These are phyloP conservation scores for Mythimna pallens DNA, from an alignment of 2,888 invertebrate genomes.

Conservation along the genomic window DNA sequence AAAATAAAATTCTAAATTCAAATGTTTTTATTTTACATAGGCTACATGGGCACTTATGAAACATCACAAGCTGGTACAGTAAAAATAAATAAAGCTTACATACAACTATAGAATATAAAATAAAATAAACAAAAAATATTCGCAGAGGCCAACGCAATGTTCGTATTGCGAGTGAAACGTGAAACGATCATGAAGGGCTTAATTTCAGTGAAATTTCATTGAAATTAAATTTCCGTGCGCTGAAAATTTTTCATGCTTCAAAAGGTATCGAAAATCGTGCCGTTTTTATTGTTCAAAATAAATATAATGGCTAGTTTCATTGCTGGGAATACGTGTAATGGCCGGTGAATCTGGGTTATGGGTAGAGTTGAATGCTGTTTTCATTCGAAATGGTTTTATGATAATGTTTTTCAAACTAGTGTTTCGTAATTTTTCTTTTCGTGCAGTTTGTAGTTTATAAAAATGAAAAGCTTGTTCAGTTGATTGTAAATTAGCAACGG, in stretches of 20 bases:
- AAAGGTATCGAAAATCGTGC: conserved; percentile 46
- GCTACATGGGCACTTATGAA: too few species aligned
- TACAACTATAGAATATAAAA: background rate
- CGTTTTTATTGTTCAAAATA: conserved; percentile 57
- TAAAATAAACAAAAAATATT: conserved; percentile 21
- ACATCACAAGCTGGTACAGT: too few species aligned
- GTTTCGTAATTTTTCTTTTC: conserved; percentile 22
- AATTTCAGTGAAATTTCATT: conserved; percentile 59
- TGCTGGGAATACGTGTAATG: conserved; percentile 37
- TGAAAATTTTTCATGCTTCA: conserved; percentile 45
- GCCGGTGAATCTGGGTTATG: conserved; percentile 26
- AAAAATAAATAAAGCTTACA: background rate
- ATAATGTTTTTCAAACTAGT: conserved; percentile 26
- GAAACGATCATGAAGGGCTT: conserved; percentile 47
- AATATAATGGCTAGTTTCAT: conserved; percentile 57
- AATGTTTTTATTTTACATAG: too few species aligned
- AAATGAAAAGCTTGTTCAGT: too few species aligned
- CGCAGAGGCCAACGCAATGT: conserved; percentile 13
- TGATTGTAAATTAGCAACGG: too few species aligned
- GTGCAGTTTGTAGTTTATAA: background rate
- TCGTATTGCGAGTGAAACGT: conserved; percentile 25
- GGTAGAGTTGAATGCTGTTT: conserved; percentile 21
- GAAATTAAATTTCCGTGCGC: conserved; percentile 63
- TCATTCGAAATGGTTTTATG: conserved; percentile 32
- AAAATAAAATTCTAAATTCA: too few species aligned